Percentiles rank a stretch among this genome's conserved stretches.
Evolutionary conservation across 2,888 invertebrate genomes (phyloP).

Genomic region (Apamea epomidion): DNA sequence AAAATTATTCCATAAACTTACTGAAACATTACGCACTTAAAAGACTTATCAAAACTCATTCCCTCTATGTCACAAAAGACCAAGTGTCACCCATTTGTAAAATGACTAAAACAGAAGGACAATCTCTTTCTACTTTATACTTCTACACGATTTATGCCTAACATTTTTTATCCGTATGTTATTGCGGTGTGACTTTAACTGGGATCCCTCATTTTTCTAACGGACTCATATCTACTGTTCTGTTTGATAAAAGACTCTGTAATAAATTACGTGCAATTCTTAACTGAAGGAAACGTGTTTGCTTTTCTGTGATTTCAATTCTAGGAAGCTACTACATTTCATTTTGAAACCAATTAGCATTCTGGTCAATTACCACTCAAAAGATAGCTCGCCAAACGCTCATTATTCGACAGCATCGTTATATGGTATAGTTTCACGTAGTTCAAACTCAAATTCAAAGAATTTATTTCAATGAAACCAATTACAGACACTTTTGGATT

Average conservation of each 20-base stretch:
- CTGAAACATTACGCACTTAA: too few relatives aligned
- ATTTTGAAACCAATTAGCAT: not conserved
- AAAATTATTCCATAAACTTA: too few relatives aligned
- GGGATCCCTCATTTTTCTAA: slow-evolving; percentile 36
- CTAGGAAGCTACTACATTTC: not conserved
- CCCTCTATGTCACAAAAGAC: too few relatives aligned
- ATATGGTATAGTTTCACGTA: not conserved
- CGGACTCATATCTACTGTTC: not conserved
- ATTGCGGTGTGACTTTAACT: slow-evolving; percentile 35
- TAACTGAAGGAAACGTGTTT: not conserved
- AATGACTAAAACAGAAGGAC: slow-evolving; percentile 30
- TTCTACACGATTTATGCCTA: slow-evolving; percentile 33
- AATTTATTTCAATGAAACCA: not conserved
- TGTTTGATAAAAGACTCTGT: slow-evolving; percentile 29
- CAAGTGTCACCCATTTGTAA: slow-evolving; percentile 12
- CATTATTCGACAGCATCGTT: not conserved
- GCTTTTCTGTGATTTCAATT: not conserved
- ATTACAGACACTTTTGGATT: not conserved
- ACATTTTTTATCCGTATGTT: slow-evolving; percentile 37
- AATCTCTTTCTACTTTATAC: slow-evolving; percentile 11
- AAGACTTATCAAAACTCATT: too few relatives aligned
- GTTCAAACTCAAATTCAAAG: not conserved
- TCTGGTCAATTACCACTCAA: not conserved
- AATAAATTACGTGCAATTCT: slow-evolving; percentile 21
- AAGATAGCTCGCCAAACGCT: not conserved